Percentiles rank a stretch among this genome's conserved stretches.
Conservation (phyloP, 2,888 invertebrate genomes). For the Sinhomidia bicolor region DNA sequence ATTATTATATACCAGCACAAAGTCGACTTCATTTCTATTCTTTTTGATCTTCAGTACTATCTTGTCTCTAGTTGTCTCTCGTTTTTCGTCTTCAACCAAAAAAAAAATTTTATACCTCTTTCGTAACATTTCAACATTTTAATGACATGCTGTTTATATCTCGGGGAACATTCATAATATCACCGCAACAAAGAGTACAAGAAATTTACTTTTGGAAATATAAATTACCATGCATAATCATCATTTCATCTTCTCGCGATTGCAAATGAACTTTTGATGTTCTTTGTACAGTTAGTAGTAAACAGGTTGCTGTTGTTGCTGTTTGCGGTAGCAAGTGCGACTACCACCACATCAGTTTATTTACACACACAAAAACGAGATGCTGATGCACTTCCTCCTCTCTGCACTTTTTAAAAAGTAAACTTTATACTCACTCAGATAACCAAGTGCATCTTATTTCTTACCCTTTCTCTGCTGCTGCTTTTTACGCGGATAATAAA, state of each 20-base stretch:
- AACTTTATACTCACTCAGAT: too few relatives aligned
- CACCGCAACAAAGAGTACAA: neutral
- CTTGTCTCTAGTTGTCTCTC: neutral
- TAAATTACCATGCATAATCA: neutral
- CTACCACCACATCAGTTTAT: too few relatives aligned
- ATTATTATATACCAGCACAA: slow-evolving; percentile 16
- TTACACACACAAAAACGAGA: too few relatives aligned
- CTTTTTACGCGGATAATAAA: too few relatives aligned
- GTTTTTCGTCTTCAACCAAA: neutral
- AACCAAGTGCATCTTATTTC: too few relatives aligned
- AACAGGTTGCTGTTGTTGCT: too few relatives aligned
- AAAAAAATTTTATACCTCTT: neutral
- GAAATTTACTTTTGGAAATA: neutral
- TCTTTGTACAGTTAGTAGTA: neutral
- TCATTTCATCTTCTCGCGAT: too few relatives aligned
- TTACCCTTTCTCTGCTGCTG: too few relatives aligned
- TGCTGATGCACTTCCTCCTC: neutral
- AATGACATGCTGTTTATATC: too few relatives aligned
- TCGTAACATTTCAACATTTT: neutral
- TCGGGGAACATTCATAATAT: neutral
- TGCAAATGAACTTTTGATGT: neutral
- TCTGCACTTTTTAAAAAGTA: neutral
- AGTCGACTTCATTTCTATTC: slow-evolving; percentile 18
- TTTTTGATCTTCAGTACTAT: slow-evolving; percentile 32
- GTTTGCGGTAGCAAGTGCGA: too few relatives aligned